A percentile compares a stretch with the other conserved stretches of the same genome.
These are phyloP conservation scores for Apotomis capreana DNA, from an alignment of 2,888 invertebrate genomes.

Conservation along the genomic window DNA sequence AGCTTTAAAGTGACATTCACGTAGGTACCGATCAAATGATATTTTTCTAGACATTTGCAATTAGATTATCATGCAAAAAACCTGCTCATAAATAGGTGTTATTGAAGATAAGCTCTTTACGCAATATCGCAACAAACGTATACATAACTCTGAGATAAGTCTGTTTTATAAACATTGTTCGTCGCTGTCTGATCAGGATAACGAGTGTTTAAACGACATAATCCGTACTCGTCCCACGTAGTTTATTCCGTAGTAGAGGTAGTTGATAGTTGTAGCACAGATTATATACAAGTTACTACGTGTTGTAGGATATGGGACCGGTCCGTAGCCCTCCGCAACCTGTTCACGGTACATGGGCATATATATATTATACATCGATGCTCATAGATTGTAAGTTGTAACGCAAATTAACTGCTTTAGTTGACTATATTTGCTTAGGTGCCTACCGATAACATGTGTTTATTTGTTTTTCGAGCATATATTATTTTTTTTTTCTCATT, in stretches of 20 bases:
- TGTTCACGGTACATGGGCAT: background rate
- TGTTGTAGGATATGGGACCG: background rate
- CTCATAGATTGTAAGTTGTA: background rate
- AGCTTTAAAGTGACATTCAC: too few species aligned
- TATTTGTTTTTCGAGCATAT: too few species aligned
- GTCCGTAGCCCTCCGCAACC: background rate
- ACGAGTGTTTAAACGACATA: background rate
- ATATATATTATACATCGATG: background rate
- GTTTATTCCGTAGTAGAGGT: background rate
- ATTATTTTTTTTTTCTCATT: too few species aligned
- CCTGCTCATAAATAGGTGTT: background rate
- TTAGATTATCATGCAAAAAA: background rate
- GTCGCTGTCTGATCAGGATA: background rate
- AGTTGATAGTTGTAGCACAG: too few species aligned
- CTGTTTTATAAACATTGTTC: slow-evolving; percentile 3
- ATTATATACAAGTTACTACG: too few species aligned
- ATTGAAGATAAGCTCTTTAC: background rate
- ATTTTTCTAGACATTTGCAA: too few species aligned
- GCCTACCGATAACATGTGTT: too few species aligned
- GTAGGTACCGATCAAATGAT: too few species aligned
- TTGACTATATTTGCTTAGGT: background rate
- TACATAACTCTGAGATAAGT: slow-evolving; percentile 14
- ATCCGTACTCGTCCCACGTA: too few species aligned
- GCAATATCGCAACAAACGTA: slow-evolving; percentile 1
- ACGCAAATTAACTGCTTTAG: background rate